Conservation (phyloP, 2,888 invertebrate species). For the Sinotaia quadrata region DNA sequence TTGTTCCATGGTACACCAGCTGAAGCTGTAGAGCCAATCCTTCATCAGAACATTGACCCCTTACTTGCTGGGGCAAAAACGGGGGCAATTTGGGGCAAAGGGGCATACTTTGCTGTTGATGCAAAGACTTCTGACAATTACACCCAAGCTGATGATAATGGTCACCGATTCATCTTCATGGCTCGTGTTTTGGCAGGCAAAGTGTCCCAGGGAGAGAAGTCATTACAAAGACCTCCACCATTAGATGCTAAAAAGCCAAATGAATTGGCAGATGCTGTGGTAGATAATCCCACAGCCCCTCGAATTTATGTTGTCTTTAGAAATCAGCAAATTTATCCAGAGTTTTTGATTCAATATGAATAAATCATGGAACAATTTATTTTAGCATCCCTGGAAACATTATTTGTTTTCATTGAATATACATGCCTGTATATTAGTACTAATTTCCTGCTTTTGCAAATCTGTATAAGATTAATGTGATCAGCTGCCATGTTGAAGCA, state of each 20-base stretch:
- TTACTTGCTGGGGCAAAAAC: conserved; percentile 49
- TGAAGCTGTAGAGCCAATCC: conserved; percentile 43
- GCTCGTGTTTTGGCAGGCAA: conserved; percentile 59
- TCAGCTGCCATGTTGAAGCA: too few relatives aligned
- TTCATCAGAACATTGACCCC: conserved; percentile 48
- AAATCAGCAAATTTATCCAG: conserved; percentile 62
- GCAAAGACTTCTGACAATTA: conserved; percentile 54
- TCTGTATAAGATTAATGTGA: too few relatives aligned
- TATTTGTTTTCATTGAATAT: too few relatives aligned
- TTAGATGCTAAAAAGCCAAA: conserved; percentile 38
- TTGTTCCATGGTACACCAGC: conserved; percentile 50
- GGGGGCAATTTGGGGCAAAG: conserved; percentile 52
- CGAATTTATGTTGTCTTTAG: conserved; percentile 63
- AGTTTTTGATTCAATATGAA: conserved; percentile 57
- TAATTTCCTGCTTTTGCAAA: too few relatives aligned
- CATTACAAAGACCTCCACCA: conserved; percentile 54
- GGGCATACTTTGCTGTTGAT: conserved; percentile 53
- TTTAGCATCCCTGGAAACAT: too few relatives aligned
- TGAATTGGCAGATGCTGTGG: conserved; percentile 56
- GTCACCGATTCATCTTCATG: conserved; percentile 54
- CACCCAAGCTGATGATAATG: conserved; percentile 38
- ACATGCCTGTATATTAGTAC: too few relatives aligned
- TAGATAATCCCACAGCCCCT: conserved; percentile 52
- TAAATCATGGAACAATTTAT: too few relatives aligned
- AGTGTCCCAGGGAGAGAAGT: conserved; percentile 46